These are phyloP conservation scores for Stenurella melanura DNA, from an alignment of 2,888 invertebrate genomes.

Conservation along the genomic window DNA sequence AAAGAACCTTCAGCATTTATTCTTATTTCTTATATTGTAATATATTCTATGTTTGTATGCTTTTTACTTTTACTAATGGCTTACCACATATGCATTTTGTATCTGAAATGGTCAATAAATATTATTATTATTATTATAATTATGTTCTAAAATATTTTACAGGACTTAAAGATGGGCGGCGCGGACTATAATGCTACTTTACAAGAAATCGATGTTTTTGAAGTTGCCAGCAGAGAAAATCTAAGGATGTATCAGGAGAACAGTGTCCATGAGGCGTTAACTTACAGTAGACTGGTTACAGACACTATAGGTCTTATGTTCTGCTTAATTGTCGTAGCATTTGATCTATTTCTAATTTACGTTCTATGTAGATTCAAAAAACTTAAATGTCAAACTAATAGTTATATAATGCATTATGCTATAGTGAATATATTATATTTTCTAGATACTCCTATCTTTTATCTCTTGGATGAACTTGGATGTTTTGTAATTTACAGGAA, in stretches of 20 bases:
- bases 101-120: no score
- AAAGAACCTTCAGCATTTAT: no score
- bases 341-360: constrained; percentile 41
- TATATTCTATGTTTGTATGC: no score
- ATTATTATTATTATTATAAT: no score
- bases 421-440: constrained; percentile 22
- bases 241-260: constrained; percentile 31
- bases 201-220: not conserved
- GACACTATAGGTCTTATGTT: constrained; percentile 38
- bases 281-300: not conserved
- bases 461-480: no score
- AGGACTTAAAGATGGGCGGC: not conserved
- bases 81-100: no score
- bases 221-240: not conserved
- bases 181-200: not conserved
- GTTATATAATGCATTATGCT: constrained; percentile 21
- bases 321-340: constrained; percentile 34
- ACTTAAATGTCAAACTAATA: constrained; percentile 32
- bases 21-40: no score
- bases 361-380: constrained; percentile 43
- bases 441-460: no score
- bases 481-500: no score
- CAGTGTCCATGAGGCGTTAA: not conserved
- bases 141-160: not conserved
- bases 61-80: no score